Evolutionary conservation across 1,140 invertebrate genomes (phyloP).

Genomic region (Lordiphosa collinella): DNA sequence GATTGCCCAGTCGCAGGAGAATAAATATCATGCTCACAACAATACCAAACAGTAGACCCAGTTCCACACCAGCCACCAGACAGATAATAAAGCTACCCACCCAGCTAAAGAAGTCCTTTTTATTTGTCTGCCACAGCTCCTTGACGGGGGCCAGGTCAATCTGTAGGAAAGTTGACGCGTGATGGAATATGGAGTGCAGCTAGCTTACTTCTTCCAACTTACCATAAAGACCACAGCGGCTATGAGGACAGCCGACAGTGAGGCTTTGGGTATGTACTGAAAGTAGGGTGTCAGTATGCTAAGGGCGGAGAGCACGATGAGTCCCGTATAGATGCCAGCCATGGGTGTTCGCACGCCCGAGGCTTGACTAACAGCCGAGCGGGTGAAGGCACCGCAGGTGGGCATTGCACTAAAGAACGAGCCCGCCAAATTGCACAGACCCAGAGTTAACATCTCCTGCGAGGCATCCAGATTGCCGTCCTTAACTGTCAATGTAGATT

Average conservation of each 20-base stretch:
- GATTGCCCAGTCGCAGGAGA: constrained; percentile 89
- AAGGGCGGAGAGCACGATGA: constrained; percentile 82
- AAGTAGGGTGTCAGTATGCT: constrained; percentile 91
- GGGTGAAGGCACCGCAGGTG: constrained; percentile 88
- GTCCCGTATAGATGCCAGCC: constrained; percentile 85
- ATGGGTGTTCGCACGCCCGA: constrained; percentile 88
- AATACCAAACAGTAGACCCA: constrained; percentile 93
- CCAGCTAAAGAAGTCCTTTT: constrained; percentile 85
- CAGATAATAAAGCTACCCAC: constrained; percentile 89
- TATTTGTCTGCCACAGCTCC: constrained; percentile 87
- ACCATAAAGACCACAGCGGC: constrained; percentile 94
- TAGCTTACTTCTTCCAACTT: not conserved
- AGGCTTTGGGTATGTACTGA: constrained; percentile 89
- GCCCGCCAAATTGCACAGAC: constrained; percentile 87
- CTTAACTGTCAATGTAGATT: constrained; percentile 41
- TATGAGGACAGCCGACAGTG: constrained; percentile 90
- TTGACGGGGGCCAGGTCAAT: constrained; percentile 85
- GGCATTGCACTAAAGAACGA: constrained; percentile 89
- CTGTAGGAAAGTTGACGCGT: constrained; percentile 46
- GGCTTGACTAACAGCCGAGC: constrained; percentile 88
- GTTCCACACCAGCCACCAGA: constrained; percentile 89
- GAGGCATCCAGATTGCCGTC: constrained; percentile 85
- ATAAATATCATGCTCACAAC: constrained; percentile 89
- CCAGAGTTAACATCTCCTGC: constrained; percentile 88
- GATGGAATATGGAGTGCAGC: not conserved